Evolutionary conservation across 2,113 vertebrate genomes (phyloP).

Genomic region (Pomatorhinus ruficollis): DNA sequence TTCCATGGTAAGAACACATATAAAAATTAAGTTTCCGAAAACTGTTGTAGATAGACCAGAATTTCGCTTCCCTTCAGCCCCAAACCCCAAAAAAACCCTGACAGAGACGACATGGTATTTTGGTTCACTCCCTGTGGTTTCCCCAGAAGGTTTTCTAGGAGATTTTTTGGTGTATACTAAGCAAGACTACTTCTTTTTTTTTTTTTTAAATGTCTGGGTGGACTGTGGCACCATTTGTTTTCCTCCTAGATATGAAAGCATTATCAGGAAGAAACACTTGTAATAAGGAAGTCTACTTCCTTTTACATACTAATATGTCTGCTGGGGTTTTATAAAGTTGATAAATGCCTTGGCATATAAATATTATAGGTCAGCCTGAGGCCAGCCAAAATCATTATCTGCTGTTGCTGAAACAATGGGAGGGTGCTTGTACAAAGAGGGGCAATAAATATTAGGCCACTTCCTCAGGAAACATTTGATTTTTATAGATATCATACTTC

Average conservation of each 20-base stretch:
- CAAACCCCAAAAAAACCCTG: not conserved
- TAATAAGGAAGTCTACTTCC: conserved; percentile 66
- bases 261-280: conserved; percentile 73
- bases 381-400: conserved; percentile 59
- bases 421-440: conserved; percentile 33
- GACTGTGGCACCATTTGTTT: conserved; percentile 13
- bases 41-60: not conserved
- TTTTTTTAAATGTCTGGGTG: not conserved
- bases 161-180: not conserved
- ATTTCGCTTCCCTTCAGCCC: not conserved
- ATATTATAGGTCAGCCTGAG: conserved; percentile 56
- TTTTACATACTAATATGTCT: conserved; percentile 65
- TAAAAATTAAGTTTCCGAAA: not conserved
- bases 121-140: not conserved
- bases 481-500: conserved; percentile 10
- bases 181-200: not conserved
- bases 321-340: conserved; percentile 42
- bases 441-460: conserved; percentile 14
- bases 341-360: conserved; percentile 57
- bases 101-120: not conserved
- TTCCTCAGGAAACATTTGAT: conserved; percentile 53
- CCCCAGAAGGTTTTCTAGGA: not conserved
- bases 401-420: conserved; percentile 21
- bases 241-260: conserved; percentile 39
- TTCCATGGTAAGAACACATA: conserved; percentile 66